A percentile compares a stretch with the other conserved stretches of the same genome.
Evolutionary conservation across 2,888 invertebrate genomes (phyloP).

Genomic region (Quadroppia sp.): DNA sequence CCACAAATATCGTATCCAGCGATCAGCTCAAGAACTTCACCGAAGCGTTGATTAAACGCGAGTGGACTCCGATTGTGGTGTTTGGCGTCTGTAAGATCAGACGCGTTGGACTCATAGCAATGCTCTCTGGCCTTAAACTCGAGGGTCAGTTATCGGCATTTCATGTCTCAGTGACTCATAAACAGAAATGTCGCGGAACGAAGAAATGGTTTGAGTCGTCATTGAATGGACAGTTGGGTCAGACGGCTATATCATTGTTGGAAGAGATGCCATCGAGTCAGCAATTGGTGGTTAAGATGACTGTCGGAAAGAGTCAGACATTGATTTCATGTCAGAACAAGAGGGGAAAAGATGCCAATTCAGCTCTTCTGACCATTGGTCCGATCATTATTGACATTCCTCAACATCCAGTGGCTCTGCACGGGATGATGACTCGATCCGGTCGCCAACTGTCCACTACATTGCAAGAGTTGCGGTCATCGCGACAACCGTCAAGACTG

Average conservation of each 20-base stretch:
- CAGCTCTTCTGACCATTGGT: constrained; percentile 76
- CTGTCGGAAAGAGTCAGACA: constrained; percentile 85
- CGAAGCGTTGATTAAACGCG: constrained; percentile 47
- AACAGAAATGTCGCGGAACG: constrained; percentile 63
- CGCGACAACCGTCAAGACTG: constrained; percentile 46
- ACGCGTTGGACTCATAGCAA: constrained; percentile 76
- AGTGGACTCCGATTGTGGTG: constrained; percentile 53
- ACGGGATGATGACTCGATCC: constrained; percentile 96
- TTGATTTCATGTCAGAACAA: constrained; percentile 79
- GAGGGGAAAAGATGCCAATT: constrained; percentile 70
- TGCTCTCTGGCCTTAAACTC: constrained; percentile 84
- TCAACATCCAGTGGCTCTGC: constrained; percentile 94
- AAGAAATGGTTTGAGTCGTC: constrained; percentile 52
- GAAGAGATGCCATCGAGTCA: constrained; percentile 86
- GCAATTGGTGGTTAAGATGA: constrained; percentile 90
- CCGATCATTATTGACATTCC: constrained; percentile 91
- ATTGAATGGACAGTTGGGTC: constrained; percentile 76
- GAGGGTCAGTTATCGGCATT: constrained; percentile 90
- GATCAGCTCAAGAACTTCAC: constrained; percentile 42
- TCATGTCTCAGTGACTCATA: constrained; percentile 82
- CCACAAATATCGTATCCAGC: constrained; percentile 39
- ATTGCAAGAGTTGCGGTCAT: constrained; percentile 63
- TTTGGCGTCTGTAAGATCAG: constrained; percentile 57
- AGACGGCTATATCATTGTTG: constrained; percentile 83
- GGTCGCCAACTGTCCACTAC: constrained; percentile 88